These are phyloP conservation scores for Petrolisthes cinctipes DNA, from an alignment of 2,888 invertebrate genomes.

Conservation along the genomic window DNA sequence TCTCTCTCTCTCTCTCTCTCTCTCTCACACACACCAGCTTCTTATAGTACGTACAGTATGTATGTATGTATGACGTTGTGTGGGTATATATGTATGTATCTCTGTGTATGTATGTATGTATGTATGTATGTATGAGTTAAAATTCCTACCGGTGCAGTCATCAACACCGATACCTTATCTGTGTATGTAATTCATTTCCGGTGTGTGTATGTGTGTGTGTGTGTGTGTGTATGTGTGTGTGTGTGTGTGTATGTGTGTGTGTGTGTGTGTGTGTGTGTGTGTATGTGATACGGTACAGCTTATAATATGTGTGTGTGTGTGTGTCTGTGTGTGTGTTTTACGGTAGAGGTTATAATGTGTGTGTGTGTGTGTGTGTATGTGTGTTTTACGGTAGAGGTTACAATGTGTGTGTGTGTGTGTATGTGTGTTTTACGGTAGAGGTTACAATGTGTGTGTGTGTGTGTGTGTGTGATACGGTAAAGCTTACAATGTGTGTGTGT, in stretches of 20 bases:
- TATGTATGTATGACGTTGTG: background rate
- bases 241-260: conserved; percentile 17
- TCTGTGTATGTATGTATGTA: background rate
- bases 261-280: conserved; percentile 6
- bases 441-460: too few relatives aligned
- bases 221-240: conserved; percentile 26
- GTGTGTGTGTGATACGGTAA: too few relatives aligned
- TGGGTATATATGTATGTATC: too few relatives aligned
- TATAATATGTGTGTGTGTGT: conserved; percentile 10
- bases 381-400: too few relatives aligned
- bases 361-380: too few relatives aligned
- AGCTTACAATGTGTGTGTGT: too few relatives aligned
- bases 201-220: conserved; percentile 26
- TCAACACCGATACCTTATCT: background rate
- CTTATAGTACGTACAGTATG: background rate
- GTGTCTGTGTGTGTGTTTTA: conserved; percentile 17
- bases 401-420: too few relatives aligned
- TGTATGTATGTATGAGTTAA: background rate
- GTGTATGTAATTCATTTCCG: background rate
- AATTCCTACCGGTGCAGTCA: background rate
- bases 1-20: conserved; percentile 1
- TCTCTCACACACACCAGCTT: background rate
- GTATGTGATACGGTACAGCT: background rate
- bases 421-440: too few relatives aligned
- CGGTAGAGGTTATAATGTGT: too few relatives aligned